Evolutionary conservation across 2,797 vertebrate species (phyloP).

Genomic region (Eleutherodactylus coqui): DNA sequence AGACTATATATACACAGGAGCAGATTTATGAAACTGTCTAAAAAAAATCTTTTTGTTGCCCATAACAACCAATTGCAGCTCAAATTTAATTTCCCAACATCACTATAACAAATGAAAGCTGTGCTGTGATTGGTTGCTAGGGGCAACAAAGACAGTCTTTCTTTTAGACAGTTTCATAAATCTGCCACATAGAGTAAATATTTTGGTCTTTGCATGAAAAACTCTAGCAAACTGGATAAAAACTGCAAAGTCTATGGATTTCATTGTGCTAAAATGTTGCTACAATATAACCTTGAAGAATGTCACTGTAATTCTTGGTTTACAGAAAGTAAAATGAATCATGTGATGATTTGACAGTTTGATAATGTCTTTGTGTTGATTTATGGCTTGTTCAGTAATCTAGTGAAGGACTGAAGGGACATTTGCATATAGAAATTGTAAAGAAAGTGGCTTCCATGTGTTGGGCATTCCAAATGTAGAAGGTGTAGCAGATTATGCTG

Average conservation of each 20-base stretch:
- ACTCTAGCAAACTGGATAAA: neutral
- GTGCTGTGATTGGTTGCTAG: too few species aligned
- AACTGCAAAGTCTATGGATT: neutral
- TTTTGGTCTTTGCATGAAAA: neutral
- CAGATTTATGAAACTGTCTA: too few species aligned
- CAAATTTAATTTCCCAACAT: too few species aligned
- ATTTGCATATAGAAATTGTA: constrained; percentile 24
- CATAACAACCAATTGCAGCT: too few species aligned
- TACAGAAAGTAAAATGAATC: constrained; percentile 18
- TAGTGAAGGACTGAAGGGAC: neutral
- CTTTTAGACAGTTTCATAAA: too few species aligned
- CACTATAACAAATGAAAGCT: too few species aligned
- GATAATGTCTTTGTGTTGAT: constrained; percentile 16
- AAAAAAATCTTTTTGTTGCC: too few species aligned
- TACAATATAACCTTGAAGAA: constrained; percentile 48
- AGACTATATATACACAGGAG: too few species aligned
- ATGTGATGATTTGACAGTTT: constrained; percentile 30
- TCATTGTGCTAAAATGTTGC: neutral
- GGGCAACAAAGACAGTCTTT: too few species aligned
- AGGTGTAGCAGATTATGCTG: too few species aligned
- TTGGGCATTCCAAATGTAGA: neutral
- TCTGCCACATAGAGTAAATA: too few species aligned
- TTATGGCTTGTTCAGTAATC: constrained; percentile 45
- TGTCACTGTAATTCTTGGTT: constrained; percentile 23
- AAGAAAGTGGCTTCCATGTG: neutral